Evolutionary conservation across 2,888 invertebrate genomes (phyloP).

Genomic region (Protophormia terraenovae): DNA sequence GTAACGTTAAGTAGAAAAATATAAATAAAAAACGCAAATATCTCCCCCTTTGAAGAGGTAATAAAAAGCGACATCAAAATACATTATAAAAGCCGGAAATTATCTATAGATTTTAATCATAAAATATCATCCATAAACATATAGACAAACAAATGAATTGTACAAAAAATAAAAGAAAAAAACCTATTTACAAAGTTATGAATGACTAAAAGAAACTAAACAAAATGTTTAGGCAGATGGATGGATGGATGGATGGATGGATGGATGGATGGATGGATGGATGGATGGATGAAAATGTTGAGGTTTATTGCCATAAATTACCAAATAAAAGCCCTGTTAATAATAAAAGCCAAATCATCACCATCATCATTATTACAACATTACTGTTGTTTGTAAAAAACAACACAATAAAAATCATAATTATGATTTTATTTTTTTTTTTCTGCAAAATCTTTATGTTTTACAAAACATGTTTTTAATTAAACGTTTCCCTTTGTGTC

Average conservation of each 20-base stretch:
- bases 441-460: constrained; percentile 11
- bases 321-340: constrained; percentile 45
- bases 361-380: not conserved
- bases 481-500: constrained; percentile 75
- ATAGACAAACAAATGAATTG: not conserved
- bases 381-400: not conserved
- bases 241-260: too few species aligned
- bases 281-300: too few species aligned
- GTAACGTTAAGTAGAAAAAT: constrained; percentile 52
- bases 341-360: constrained; percentile 38
- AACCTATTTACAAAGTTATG: not conserved
- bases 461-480: constrained; percentile 77
- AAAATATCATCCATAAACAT: constrained; percentile 46
- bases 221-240: not conserved
- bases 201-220: not conserved
- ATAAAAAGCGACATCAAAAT: constrained; percentile 9
- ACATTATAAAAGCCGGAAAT: constrained; percentile 62
- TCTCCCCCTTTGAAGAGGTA: not conserved
- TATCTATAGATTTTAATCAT: constrained; percentile 63
- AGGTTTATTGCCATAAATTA: constrained; percentile 55
- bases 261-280: too few species aligned
- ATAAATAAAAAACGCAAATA: not conserved
- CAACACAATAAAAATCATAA: constrained; percentile 5
- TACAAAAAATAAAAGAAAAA: constrained; percentile 14
- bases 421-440: not conserved